phyloP scores from a whole-genome alignment of 2,797 vertebrate genomes.

The Anguilla obscura region DNA sequence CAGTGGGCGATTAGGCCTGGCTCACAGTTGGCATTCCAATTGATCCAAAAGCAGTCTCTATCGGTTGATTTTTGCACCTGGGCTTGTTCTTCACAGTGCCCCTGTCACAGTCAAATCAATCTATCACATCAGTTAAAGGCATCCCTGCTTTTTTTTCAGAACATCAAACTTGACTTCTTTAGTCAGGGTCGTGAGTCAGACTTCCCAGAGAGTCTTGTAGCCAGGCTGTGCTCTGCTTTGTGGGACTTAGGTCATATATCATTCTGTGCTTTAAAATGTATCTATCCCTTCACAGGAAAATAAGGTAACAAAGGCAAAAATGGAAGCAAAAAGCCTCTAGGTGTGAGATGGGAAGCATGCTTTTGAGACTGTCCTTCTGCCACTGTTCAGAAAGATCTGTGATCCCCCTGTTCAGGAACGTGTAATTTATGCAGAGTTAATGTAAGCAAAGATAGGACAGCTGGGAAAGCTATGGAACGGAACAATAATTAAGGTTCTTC shows the following conservation, averaged over 20 bases:
- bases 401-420: not conserved
- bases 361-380: not conserved
- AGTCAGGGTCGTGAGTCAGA: not conserved
- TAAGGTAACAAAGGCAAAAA: not conserved
- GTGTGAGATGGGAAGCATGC: not conserved
- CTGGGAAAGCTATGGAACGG: not conserved
- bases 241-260: slow-evolving; percentile 9
- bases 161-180: not conserved
- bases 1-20: not conserved
- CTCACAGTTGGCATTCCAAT: too few species aligned
- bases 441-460: not conserved
- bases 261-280: not conserved
- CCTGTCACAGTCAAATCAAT: not conserved
- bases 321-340: not conserved
- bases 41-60: not conserved
- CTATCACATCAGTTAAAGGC: not conserved
- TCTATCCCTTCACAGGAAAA: not conserved
- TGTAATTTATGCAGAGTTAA: slow-evolving; percentile 13
- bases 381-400: slow-evolving; percentile 9
- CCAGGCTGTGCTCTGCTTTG: not conserved
- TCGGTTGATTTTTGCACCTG: not conserved
- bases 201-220: not conserved
- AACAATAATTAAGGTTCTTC: slow-evolving; percentile 13
- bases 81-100: not conserved
- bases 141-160: not conserved